Percentiles rank a stretch among this genome's conserved stretches.
These are phyloP conservation scores for Lithophane semibrunnea DNA, from an alignment of 2,888 invertebrate species.

Conservation along the genomic window DNA sequence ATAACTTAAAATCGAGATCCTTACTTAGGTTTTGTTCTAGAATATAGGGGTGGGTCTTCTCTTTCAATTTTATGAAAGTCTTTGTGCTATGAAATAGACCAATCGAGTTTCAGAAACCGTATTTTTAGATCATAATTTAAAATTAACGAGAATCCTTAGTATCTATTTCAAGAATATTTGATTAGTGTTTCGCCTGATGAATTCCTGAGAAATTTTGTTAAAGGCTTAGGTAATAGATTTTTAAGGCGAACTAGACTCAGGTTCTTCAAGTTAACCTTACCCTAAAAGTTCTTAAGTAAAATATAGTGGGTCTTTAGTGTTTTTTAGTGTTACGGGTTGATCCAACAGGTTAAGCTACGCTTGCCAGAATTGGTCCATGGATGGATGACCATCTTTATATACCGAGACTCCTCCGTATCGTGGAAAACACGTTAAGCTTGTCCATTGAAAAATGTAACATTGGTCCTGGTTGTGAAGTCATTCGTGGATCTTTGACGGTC, in stretches of 20 bases:
- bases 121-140: not conserved
- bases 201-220: not conserved
- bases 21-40: not conserved
- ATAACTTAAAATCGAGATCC: not conserved
- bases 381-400: too few species aligned
- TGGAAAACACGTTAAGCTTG: too few species aligned
- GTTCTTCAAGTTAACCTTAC: not conserved
- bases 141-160: slow-evolving; percentile 4
- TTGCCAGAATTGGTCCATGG: too few species aligned
- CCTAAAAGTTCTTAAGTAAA: too few species aligned
- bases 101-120: not conserved
- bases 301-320: not conserved
- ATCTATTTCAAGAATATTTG: not conserved
- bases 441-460: too few species aligned
- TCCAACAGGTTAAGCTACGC: too few species aligned
- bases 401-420: too few species aligned
- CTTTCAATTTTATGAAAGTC: not conserved
- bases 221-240: not conserved
- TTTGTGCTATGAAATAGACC: not conserved
- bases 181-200: not conserved
- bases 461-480: too few species aligned
- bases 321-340: too few species aligned
- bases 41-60: not conserved
- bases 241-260: too few species aligned
- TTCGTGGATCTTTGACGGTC: too few species aligned